Conservation (phyloP, 2,113 vertebrate genomes). For the Pachyramphus minor region DNA sequence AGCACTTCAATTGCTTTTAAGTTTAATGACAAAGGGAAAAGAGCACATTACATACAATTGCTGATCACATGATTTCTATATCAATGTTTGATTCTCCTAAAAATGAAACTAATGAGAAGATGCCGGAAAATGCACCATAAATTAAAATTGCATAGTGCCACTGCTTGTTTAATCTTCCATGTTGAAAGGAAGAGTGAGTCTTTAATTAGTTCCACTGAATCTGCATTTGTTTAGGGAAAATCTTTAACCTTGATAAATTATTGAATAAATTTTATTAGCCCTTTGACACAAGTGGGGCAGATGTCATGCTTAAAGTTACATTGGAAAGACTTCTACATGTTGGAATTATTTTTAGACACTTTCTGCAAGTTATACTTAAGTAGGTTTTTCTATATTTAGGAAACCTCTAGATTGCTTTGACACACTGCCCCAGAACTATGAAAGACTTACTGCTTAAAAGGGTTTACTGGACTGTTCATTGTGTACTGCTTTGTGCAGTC, state of each 20-base stretch:
- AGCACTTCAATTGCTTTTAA: not conserved
- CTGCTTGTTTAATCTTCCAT: not conserved
- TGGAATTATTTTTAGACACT: not conserved
- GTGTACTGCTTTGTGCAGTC: not conserved
- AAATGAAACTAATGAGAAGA: not conserved
- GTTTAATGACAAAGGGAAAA: not conserved
- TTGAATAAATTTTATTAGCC: not conserved
- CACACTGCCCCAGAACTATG: not conserved
- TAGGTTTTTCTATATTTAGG: not conserved
- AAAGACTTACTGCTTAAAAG: not conserved
- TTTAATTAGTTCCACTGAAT: not conserved
- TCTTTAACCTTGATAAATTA: not conserved
- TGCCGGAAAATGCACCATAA: not conserved
- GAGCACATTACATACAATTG: not conserved
- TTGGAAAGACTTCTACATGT: not conserved
- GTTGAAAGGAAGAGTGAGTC: not conserved
- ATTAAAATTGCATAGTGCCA: not conserved
- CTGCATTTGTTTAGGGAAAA: not conserved
- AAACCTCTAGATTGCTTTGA: not conserved
- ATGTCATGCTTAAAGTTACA: not conserved
- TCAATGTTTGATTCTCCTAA: not conserved
- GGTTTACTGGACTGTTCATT: not conserved
- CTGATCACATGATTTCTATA: not conserved
- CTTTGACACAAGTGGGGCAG: not conserved
- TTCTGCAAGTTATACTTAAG: not conserved